These are phyloP conservation scores for Rotaria sp. DNA, from an alignment of 2,888 invertebrate genomes.

Conservation along the genomic window DNA sequence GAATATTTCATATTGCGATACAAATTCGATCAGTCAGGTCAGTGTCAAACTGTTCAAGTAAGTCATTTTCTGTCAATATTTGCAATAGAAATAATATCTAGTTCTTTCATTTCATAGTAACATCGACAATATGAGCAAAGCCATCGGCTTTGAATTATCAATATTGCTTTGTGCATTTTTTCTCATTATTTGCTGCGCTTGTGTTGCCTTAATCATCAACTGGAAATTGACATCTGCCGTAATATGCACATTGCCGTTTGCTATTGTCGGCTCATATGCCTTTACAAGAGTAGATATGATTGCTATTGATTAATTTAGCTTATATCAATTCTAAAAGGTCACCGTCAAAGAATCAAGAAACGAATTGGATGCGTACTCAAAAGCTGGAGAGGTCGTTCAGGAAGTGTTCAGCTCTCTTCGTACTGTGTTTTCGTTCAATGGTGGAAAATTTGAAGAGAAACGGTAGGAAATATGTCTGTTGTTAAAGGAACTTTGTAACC, in stretches of 20 bases:
- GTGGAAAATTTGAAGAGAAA: conserved; percentile 28
- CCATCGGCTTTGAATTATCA: conserved; percentile 73
- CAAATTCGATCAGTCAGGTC: not conserved
- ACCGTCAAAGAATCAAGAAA: not conserved
- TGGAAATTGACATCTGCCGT: conserved; percentile 61
- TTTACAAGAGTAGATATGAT: conserved; percentile 1
- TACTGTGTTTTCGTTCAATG: conserved; percentile 37
- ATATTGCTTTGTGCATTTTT: conserved; percentile 67
- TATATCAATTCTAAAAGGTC: not conserved
- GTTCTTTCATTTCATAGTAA: conserved; percentile 42
- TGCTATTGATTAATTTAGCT: not conserved
- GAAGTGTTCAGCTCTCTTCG: conserved; percentile 35
- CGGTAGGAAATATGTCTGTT: not conserved
- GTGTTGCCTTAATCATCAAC: conserved; percentile 59
- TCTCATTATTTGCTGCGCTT: conserved; percentile 65
- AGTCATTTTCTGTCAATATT: not conserved
- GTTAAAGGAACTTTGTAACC: not conserved
- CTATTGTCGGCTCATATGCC: conserved; percentile 43
- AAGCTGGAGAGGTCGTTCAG: conserved; percentile 36
- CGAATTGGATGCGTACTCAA: conserved; percentile 35
- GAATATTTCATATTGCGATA: not conserved
- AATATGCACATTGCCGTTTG: conserved; percentile 58
- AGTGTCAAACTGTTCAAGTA: not conserved
- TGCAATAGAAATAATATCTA: not conserved
- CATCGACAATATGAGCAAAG: conserved; percentile 65